phyloP scores from a whole-genome alignment of 2,113 vertebrate species.

The Cairina moschata region DNA sequence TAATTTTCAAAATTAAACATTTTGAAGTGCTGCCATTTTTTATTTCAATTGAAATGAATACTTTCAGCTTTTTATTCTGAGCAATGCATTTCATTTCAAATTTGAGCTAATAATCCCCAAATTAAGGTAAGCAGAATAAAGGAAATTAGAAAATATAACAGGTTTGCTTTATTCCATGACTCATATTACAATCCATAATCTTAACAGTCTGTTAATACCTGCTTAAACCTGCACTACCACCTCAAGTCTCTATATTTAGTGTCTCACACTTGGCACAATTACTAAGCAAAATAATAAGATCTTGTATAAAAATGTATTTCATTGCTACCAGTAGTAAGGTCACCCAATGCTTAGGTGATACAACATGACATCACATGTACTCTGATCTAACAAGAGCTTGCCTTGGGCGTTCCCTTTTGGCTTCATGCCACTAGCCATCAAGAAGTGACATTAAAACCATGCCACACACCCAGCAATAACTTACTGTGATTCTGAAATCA shows the following conservation, averaged over 20 bases:
- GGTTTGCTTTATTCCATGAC: background rate
- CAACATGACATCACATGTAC: background rate
- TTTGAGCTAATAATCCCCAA: background rate
- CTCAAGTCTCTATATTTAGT: background rate
- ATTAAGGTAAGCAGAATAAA: background rate
- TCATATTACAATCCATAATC: background rate
- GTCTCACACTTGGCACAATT: background rate
- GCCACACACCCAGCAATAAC: background rate
- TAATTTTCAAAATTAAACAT: background rate
- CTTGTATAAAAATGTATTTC: background rate
- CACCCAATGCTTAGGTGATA: background rate
- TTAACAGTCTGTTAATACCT: background rate
- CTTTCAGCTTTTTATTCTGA: background rate
- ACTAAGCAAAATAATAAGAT: background rate
- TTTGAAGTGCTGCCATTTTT: background rate
- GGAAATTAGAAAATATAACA: background rate
- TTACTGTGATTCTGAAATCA: background rate
- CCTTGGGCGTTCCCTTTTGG: background rate
- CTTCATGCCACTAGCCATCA: background rate
- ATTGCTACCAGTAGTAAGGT: slow-evolving; percentile 25
- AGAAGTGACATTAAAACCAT: background rate
- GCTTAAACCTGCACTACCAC: background rate
- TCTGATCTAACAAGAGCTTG: slow-evolving; percentile 12
- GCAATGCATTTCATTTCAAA: background rate
- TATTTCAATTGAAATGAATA: background rate